phyloP scores from a whole-genome alignment of 2,888 invertebrate genomes.

The Lamproptera curius region DNA sequence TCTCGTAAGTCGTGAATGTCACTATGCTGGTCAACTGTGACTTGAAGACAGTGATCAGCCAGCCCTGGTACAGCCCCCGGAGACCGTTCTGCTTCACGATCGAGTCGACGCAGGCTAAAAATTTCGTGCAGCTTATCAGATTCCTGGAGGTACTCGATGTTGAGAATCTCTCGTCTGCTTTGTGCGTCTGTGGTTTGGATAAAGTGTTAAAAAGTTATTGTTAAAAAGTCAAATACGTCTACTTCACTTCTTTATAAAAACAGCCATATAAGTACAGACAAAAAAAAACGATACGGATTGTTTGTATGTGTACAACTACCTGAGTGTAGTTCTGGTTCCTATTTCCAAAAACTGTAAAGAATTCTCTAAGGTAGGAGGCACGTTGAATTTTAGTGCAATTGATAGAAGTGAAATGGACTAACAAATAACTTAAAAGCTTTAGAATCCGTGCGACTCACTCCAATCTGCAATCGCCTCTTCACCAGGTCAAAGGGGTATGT shows the following conservation, averaged over 20 bases:
- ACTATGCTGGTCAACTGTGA: slow-evolving; percentile 54
- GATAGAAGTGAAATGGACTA: too few relatives aligned
- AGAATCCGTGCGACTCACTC: slow-evolving; percentile 76
- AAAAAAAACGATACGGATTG: too few relatives aligned
- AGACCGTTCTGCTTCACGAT: slow-evolving; percentile 45
- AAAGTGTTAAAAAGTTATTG: too few relatives aligned
- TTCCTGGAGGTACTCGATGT: slow-evolving; percentile 40
- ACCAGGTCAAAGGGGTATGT: slow-evolving; percentile 93
- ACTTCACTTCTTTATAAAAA: too few relatives aligned
- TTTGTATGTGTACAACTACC: too few relatives aligned
- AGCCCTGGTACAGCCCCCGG: slow-evolving; percentile 51
- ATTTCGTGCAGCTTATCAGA: slow-evolving; percentile 40
- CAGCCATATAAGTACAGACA: too few relatives aligned
- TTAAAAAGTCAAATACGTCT: too few relatives aligned
- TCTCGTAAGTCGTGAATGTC: slow-evolving; percentile 57
- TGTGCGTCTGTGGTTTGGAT: slow-evolving; percentile 44
- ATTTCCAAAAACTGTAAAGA: too few relatives aligned
- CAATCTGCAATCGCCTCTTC: slow-evolving; percentile 91
- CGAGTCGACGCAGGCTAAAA: slow-evolving; percentile 40
- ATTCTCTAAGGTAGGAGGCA: too few relatives aligned
- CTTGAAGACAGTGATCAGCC: slow-evolving; percentile 53
- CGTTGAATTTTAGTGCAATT: too few relatives aligned
- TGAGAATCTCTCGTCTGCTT: slow-evolving; percentile 31
- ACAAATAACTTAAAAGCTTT: too few relatives aligned
- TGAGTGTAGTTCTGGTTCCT: too few relatives aligned